These are phyloP conservation scores for Alcedo quadribrachys DNA, from an alignment of 2,797 vertebrate species.

Conservation along the genomic window DNA sequence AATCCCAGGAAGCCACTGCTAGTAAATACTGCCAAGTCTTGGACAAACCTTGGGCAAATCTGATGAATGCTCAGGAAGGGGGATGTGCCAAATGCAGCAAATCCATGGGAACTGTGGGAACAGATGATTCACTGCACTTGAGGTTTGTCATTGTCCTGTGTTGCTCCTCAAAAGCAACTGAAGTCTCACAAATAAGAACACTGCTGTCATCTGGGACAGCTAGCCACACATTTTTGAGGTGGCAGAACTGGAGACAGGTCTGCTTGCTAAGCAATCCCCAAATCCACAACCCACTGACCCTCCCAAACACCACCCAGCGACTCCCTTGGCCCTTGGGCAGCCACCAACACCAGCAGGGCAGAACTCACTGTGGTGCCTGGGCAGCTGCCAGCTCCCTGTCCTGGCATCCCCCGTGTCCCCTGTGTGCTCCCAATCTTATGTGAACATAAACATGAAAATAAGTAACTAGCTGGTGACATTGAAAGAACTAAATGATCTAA, in stretches of 20 bases:
- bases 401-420: neutral
- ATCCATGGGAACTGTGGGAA: neutral
- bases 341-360: neutral
- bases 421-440: neutral
- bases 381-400: neutral
- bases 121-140: neutral
- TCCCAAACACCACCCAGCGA: neutral
- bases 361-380: neutral
- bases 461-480: neutral
- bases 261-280: neutral
- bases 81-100: neutral
- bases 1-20: neutral
- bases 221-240: neutral
- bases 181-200: neutral
- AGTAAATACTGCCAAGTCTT: neutral
- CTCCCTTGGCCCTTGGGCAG: neutral
- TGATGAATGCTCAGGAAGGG: neutral
- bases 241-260: neutral
- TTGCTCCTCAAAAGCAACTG: neutral
- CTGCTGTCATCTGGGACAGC: neutral
- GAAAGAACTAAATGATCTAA: neutral
- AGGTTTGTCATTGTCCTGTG: neutral
- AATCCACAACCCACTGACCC: neutral
- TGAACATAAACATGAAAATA: slow-evolving; percentile 5
- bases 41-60: neutral